Percentiles rank a stretch among this genome's conserved stretches.
These are phyloP conservation scores for Macrobrachium nipponense DNA, from an alignment of 1,140 invertebrate genomes.

Conservation along the genomic window DNA sequence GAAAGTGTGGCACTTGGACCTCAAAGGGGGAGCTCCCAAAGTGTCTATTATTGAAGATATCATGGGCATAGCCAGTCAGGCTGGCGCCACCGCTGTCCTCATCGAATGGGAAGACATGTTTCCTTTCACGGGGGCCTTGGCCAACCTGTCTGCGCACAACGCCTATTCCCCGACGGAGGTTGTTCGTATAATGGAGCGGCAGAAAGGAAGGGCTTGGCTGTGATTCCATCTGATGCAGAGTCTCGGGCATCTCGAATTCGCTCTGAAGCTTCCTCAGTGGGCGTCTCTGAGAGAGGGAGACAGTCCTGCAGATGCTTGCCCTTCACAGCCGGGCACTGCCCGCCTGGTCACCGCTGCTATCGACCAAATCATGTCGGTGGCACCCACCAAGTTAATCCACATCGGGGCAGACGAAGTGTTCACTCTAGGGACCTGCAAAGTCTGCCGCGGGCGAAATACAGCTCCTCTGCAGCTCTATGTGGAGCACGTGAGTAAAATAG, in stretches of 20 bases:
- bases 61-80: conserved; percentile 79
- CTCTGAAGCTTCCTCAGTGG: conserved; percentile 71
- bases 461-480: conserved; percentile 69
- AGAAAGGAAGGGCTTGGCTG: conserved; percentile 66
- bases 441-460: conserved; percentile 75
- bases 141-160: conserved; percentile 64
- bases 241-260: conserved; percentile 67
- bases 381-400: conserved; percentile 69
- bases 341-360: conserved; percentile 69
- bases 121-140: conserved; percentile 67
- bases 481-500: conserved; percentile 68
- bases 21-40: conserved; percentile 87
- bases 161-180: conserved; percentile 68
- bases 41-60: conserved; percentile 78
- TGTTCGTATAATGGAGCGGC: conserved; percentile 66
- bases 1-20: conserved; percentile 82
- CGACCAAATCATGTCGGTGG: conserved; percentile 69
- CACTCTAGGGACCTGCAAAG: conserved; percentile 82
- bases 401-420: conserved; percentile 72
- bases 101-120: conserved; percentile 74
- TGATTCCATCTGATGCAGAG: conserved; percentile 67
- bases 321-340: conserved; percentile 67
- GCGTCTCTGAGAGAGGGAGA: conserved; percentile 69
- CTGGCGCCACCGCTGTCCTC: conserved; percentile 73
- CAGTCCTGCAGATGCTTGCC: conserved; percentile 68